Evolutionary conservation across 2,113 vertebrate genomes (phyloP).

Genomic region (Hippocampus guttulatus): DNA sequence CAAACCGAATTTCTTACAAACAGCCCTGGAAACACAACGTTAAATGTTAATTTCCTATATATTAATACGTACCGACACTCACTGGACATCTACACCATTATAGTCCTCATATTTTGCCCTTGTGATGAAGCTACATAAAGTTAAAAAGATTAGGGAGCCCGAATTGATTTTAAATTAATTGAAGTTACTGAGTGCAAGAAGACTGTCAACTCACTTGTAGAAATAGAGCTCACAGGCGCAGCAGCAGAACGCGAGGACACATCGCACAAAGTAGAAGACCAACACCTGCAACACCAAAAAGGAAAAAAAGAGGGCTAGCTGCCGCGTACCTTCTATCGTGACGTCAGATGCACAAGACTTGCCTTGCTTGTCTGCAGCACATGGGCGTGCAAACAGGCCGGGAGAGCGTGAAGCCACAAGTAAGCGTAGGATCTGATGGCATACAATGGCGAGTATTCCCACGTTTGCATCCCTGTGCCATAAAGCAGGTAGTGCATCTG

Average conservation of each 20-base stretch:
- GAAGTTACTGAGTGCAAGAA: neutral
- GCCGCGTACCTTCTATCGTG: neutral
- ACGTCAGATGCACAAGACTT: neutral
- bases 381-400: conserved; percentile 88
- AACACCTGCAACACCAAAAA: conserved; percentile 80
- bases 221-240: conserved; percentile 97
- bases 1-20: conserved; percentile 96
- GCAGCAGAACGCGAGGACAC: conserved; percentile 92
- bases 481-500: conserved; percentile 97
- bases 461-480: conserved; percentile 97
- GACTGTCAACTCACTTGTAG: conserved; percentile 87
- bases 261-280: conserved; percentile 97
- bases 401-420: conserved; percentile 90
- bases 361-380: conserved; percentile 97
- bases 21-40: conserved; percentile 74
- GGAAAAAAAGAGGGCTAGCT: conserved; percentile 15
- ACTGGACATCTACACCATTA: neutral
- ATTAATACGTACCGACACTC: neutral
- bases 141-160: too few relatives aligned
- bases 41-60: neutral
- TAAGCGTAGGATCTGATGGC: conserved; percentile 96
- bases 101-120: too few relatives aligned
- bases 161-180: too few relatives aligned
- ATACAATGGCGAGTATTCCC: conserved; percentile 95
- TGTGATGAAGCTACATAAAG: neutral